Evolutionary conservation across 2,888 invertebrate species (phyloP).

Genomic region (Drosophila dives): DNA sequence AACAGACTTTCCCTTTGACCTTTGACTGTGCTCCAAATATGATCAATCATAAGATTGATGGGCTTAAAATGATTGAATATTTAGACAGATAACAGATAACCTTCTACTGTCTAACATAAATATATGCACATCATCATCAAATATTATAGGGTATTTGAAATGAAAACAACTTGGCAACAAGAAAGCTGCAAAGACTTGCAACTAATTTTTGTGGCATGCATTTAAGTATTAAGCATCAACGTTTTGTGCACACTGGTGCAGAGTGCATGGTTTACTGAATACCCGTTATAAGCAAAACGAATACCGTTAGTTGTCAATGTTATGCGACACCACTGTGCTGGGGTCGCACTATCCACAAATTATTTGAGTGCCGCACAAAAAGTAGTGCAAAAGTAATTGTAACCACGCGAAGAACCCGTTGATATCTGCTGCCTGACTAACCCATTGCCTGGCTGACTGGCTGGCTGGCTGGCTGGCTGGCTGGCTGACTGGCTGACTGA

Average conservation of each 20-base stretch:
- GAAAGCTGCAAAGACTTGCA: slow-evolving; percentile 11
- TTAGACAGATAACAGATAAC: no score
- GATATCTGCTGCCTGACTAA: slow-evolving; percentile 9
- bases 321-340: slow-evolving; percentile 39
- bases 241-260: slow-evolving; percentile 21
- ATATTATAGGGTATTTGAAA: slow-evolving; percentile 36
- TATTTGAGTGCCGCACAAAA: slow-evolving; percentile 42
- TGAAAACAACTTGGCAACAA: slow-evolving; percentile 26
- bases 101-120: neutral
- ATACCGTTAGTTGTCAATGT: slow-evolving; percentile 33
- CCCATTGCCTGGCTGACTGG: slow-evolving; percentile 3
- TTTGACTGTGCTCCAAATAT: neutral
- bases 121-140: neutral
- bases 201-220: slow-evolving; percentile 33
- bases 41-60: no score
- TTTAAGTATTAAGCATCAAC: slow-evolving; percentile 35
- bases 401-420: slow-evolving; percentile 66
- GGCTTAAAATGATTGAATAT: neutral
- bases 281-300: neutral
- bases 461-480: slow-evolving; percentile 3
- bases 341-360: slow-evolving; percentile 26
- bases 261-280: slow-evolving; percentile 1
- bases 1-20: neutral
- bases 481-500: slow-evolving; percentile 4
- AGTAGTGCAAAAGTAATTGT: slow-evolving; percentile 81